Percentiles rank a stretch among this genome's conserved stretches.
Evolutionary conservation across 2,888 invertebrate species (phyloP).

Genomic region (Tipula helvola): DNA sequence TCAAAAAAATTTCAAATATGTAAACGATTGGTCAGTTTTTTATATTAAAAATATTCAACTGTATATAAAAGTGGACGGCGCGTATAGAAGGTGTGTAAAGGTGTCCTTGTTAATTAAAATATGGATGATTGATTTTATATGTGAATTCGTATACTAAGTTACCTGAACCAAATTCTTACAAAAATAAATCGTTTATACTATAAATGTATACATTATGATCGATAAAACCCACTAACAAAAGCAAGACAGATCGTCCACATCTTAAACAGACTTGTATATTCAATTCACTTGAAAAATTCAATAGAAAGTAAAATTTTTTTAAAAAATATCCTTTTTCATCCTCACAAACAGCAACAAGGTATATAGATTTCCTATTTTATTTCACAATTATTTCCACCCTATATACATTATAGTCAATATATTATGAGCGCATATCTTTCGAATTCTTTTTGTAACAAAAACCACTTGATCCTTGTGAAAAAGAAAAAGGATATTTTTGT

Average conservation of each 20-base stretch:
- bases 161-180: not conserved
- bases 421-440: not conserved
- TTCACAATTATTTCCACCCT: not conserved
- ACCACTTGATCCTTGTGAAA: conserved; percentile 4
- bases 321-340: not conserved
- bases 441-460: not conserved
- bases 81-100: not conserved
- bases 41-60: not conserved
- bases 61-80: not conserved
- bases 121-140: not conserved
- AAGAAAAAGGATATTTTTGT: not conserved
- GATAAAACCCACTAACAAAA: not conserved
- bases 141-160: not conserved
- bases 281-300: not conserved
- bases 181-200: not conserved
- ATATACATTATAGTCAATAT: not conserved
- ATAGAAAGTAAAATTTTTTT: not conserved
- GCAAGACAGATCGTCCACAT: not conserved
- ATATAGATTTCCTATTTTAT: not conserved
- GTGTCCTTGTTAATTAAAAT: not conserved
- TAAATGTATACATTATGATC: not conserved
- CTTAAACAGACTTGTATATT: not conserved
- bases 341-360: not conserved
- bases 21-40: not conserved
- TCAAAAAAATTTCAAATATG: not conserved